Conservation (phyloP, 2,888 invertebrate species). For the Trachelus iudaicus region DNA sequence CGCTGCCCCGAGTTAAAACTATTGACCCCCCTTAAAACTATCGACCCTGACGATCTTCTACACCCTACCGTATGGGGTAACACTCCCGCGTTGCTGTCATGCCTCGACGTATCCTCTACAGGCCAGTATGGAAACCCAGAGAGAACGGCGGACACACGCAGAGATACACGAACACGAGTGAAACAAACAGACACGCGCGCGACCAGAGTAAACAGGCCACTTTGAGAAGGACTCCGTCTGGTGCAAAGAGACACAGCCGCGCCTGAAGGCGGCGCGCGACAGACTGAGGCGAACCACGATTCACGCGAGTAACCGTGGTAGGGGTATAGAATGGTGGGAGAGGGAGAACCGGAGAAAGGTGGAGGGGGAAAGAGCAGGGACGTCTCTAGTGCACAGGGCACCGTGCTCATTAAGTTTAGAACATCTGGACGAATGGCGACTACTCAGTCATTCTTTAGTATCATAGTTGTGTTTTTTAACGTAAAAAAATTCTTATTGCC, state of each 20-base stretch:
- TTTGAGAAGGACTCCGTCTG: not conserved
- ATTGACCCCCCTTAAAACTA: slow-evolving; percentile 1
- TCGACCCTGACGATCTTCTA: slow-evolving; percentile 8
- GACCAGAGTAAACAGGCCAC: not conserved
- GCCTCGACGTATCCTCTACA: slow-evolving; percentile 23
- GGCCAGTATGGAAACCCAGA: not conserved
- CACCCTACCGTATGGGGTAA: slow-evolving; percentile 61
- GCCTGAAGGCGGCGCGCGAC: slow-evolving; percentile 52
- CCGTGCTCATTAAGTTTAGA: not conserved
- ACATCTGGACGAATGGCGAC: not conserved
- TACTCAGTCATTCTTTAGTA: not conserved
- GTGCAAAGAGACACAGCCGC: slow-evolving; percentile 27
- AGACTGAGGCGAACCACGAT: slow-evolving; percentile 47
- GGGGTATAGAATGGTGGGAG: slow-evolving; percentile 17
- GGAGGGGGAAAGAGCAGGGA: slow-evolving; percentile 33
- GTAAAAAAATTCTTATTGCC: not conserved
- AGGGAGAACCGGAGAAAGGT: slow-evolving; percentile 27
- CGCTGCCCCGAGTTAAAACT: slow-evolving; percentile 16
- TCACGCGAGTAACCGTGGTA: slow-evolving; percentile 26
- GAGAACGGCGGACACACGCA: slow-evolving; percentile 14
- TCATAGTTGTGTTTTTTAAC: not conserved
- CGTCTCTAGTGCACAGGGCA: slow-evolving; percentile 23
- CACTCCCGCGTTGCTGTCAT: slow-evolving; percentile 61
- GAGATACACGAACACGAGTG: slow-evolving; percentile 25
- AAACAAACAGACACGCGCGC: slow-evolving; percentile 25